Evolutionary conservation across 2,888 invertebrate species (phyloP).

Genomic region (Leptopilina syphax): DNA sequence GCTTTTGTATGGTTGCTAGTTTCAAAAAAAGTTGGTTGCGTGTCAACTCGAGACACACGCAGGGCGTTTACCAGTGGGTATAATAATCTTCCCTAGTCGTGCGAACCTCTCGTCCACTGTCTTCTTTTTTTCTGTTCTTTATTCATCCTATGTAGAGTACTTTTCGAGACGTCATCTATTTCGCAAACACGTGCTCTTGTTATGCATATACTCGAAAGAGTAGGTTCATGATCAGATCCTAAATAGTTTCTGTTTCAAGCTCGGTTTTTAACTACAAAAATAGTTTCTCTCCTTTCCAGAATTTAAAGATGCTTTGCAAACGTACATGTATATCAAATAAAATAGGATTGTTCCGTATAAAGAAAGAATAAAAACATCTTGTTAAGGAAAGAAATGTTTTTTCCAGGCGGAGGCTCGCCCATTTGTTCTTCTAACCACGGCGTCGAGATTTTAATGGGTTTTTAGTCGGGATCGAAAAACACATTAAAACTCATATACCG

Average conservation of each 20-base stretch:
- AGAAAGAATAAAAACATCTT: slow-evolving; percentile 22
- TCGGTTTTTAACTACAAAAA: too few species aligned
- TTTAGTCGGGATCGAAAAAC: slow-evolving; percentile 72
- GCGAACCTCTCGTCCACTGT: slow-evolving; percentile 31
- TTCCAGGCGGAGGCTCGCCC: slow-evolving; percentile 24
- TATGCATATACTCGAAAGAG: too few species aligned
- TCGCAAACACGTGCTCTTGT: too few species aligned
- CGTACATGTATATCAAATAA: background rate
- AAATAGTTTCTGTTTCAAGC: too few species aligned
- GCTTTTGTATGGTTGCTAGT: slow-evolving; percentile 59
- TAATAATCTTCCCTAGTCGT: slow-evolving; percentile 60
- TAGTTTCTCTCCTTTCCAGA: background rate
- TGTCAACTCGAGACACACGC: slow-evolving; percentile 62
- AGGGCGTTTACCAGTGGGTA: slow-evolving; percentile 57
- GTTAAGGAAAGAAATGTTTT: slow-evolving; percentile 41
- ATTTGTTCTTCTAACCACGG: slow-evolving; percentile 35
- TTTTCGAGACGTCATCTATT: background rate
- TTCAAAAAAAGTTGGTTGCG: slow-evolving; percentile 65
- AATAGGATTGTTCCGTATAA: background rate
- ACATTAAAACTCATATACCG: slow-evolving; percentile 73
- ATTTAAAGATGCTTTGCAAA: background rate
- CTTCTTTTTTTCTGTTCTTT: slow-evolving; percentile 17
- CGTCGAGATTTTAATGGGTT: slow-evolving; percentile 71
- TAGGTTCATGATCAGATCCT: too few species aligned
- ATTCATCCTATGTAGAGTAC: slow-evolving; percentile 5